Conservation (phyloP, 1,140 invertebrate genomes). For the Campoletis sonorensis region DNA sequence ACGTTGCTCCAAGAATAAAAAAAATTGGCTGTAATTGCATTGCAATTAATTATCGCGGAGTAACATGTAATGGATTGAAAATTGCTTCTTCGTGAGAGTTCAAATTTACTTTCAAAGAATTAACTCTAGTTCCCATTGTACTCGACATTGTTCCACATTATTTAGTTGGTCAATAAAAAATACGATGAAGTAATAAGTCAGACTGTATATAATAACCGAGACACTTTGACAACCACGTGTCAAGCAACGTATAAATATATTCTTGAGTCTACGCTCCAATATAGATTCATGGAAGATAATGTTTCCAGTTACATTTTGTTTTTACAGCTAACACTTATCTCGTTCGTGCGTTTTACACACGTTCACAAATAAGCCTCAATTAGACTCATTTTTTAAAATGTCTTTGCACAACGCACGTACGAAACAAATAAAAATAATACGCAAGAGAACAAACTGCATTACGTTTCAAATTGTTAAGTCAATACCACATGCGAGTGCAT, state of each 20-base stretch:
- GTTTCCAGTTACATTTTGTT: conserved; percentile 7
- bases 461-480: no score
- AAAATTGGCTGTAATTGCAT: background rate
- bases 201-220: conserved; percentile 1
- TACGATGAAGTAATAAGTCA: background rate
- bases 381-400: background rate
- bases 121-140: background rate
- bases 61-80: conserved; percentile 6
- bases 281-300: background rate
- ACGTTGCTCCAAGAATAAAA: background rate
- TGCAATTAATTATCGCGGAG: background rate
- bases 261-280: background rate
- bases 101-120: background rate
- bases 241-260: background rate
- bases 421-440: background rate
- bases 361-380: background rate
- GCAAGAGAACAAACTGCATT: background rate
- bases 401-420: background rate
- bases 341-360: background rate
- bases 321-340: conserved; percentile 5
- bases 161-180: background rate
- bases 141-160: background rate
- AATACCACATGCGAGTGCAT: no score
- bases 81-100: background rate
- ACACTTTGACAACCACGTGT: conserved; percentile 14